Conservation (phyloP, 2,113 vertebrate species). For the Malurus melanocephalus region DNA sequence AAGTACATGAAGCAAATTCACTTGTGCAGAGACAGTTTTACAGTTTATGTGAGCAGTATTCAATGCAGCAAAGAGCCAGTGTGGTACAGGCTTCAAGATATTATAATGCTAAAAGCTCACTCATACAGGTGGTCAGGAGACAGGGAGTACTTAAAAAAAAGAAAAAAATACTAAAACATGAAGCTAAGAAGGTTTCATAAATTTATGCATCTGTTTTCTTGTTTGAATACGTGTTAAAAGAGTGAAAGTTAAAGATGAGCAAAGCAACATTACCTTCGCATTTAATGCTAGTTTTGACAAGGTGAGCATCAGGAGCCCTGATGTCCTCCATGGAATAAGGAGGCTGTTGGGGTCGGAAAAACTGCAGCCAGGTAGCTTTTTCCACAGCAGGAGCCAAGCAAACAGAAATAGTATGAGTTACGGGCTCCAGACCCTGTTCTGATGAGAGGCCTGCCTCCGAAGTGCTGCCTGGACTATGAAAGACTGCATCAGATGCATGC, state of each 20-base stretch:
- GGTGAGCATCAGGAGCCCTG: background rate
- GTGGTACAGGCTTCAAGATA: background rate
- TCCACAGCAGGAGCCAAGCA: background rate
- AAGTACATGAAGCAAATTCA: background rate
- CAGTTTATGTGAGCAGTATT: background rate
- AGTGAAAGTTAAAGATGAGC: background rate
- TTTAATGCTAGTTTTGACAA: background rate
- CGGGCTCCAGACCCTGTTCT: fast-evolving
- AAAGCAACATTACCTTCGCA: background rate
- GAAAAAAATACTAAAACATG: background rate
- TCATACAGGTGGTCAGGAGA: fast-evolving
- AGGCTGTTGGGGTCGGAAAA: background rate
- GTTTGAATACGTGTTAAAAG: background rate
- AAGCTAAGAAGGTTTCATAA: background rate
- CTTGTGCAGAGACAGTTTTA: background rate
- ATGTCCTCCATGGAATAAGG: background rate
- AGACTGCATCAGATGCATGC: background rate
- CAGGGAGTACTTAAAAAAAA: background rate
- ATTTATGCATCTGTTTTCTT: background rate
- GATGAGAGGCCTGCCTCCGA: background rate
- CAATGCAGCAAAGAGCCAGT: background rate
- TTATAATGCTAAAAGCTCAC: background rate
- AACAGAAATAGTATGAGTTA: background rate
- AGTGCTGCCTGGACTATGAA: background rate
- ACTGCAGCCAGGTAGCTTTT: background rate